Conservation (phyloP, 1,140 invertebrate species). For the Drosophila ambigua region DNA sequence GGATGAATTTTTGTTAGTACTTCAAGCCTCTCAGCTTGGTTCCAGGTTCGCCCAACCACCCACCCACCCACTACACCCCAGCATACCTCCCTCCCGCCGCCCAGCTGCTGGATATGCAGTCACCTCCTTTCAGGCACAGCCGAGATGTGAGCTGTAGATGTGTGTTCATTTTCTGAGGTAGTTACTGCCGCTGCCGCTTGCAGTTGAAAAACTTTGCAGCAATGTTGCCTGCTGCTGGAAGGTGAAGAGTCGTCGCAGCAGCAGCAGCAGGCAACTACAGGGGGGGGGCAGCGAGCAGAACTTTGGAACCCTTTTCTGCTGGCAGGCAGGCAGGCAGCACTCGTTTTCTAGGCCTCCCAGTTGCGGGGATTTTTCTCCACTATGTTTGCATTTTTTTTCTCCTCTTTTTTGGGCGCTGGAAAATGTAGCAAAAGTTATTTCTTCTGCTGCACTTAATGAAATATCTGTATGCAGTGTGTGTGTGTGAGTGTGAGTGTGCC, state of each 20-base stretch:
- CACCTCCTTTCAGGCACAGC: slow-evolving; percentile 61
- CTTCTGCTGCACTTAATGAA: slow-evolving; percentile 73
- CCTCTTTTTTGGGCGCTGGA: slow-evolving; percentile 50
- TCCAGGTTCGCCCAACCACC: no score
- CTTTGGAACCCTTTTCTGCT: slow-evolving; percentile 36
- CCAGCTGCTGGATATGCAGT: slow-evolving; percentile 65
- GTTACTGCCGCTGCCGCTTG: slow-evolving; percentile 21
- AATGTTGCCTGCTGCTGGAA: slow-evolving; percentile 15
- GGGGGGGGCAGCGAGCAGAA: not conserved
- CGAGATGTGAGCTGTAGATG: slow-evolving; percentile 23
- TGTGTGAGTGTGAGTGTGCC: slow-evolving; percentile 16
- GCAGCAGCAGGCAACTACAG: not conserved
- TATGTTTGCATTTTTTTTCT: not conserved
- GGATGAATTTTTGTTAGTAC: slow-evolving; percentile 73
- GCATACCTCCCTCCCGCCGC: no score
- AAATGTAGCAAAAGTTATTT: slow-evolving; percentile 79
- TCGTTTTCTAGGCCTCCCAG: slow-evolving; percentile 52
- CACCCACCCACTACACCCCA: no score
- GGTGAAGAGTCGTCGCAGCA: slow-evolving; percentile 21
- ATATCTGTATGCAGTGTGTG: slow-evolving; percentile 31
- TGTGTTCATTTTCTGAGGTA: slow-evolving; percentile 57
- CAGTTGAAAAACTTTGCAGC: slow-evolving; percentile 74
- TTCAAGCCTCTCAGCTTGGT: slow-evolving; percentile 5
- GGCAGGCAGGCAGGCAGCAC: slow-evolving; percentile 5
- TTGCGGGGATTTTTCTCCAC: slow-evolving; percentile 1